phyloP scores from a whole-genome alignment of 1,140 invertebrate species.

The Nylanderia fulva region DNA sequence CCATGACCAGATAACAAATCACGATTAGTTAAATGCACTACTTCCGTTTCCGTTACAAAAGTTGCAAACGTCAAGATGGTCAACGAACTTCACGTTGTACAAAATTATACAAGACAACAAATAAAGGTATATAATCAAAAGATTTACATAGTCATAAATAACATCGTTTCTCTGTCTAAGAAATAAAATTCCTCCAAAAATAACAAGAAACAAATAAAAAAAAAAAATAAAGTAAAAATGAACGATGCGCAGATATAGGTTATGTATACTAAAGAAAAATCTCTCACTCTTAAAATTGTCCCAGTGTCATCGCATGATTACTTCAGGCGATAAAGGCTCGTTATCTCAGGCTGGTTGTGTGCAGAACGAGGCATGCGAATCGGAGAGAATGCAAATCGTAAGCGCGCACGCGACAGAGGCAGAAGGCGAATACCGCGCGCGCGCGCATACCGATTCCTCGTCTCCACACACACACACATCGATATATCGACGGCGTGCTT shows the following conservation, averaged over 20 bases:
- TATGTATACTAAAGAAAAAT: too few relatives aligned
- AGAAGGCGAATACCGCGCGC: neutral
- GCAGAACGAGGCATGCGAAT: too few relatives aligned
- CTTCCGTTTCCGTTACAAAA: too few relatives aligned
- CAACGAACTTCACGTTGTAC: too few relatives aligned
- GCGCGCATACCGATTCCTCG: conserved; percentile 25
- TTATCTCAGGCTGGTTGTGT: too few relatives aligned
- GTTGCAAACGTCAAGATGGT: neutral
- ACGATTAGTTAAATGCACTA: conserved; percentile 23
- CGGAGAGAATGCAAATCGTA: too few relatives aligned
- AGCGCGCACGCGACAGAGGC: too few relatives aligned
- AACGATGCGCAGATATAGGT: neutral
- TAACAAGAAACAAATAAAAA: neutral
- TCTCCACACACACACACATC: neutral
- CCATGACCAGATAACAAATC: conserved; percentile 58
- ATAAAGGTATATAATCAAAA: neutral
- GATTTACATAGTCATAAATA: neutral
- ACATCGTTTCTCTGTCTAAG: too few relatives aligned
- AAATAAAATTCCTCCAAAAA: neutral
- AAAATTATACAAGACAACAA: neutral
- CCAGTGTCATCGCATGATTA: too few relatives aligned
- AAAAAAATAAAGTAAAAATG: neutral
- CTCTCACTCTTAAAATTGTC: too few relatives aligned
- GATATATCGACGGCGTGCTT: conserved; percentile 59
- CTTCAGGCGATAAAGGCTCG: too few relatives aligned